Percentiles rank a stretch among this genome's conserved stretches.
Conservation (phyloP, 2,797 vertebrate genomes). For the Callimico goeldii region DNA sequence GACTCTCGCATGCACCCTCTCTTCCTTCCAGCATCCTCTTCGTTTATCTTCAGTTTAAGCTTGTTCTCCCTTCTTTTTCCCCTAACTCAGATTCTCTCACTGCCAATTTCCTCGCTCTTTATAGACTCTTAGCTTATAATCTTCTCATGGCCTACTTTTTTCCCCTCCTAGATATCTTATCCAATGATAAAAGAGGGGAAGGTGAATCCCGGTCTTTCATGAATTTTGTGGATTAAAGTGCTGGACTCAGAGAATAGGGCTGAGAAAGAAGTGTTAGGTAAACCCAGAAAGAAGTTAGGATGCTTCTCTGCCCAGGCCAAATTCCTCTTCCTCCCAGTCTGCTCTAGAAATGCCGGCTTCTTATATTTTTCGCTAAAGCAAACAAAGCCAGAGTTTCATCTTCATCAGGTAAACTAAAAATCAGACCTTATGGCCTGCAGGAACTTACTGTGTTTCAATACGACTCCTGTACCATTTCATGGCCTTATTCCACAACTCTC, state of each 20-base stretch:
- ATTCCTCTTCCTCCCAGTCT: not conserved
- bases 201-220: conserved; percentile 54
- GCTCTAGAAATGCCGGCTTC: not conserved
- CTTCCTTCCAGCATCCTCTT: not conserved
- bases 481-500: not conserved
- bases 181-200: conserved; percentile 63
- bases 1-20: rapidly evolving
- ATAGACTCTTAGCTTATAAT: conserved; percentile 64
- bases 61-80: not conserved
- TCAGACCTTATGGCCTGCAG: not conserved
- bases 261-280: not conserved
- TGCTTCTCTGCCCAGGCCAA: not conserved
- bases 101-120: conserved; percentile 56
- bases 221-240: conserved; percentile 55
- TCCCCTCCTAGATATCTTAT: conserved; percentile 55
- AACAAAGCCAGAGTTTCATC: not conserved
- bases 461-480: not conserved
- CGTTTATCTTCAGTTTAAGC: not conserved
- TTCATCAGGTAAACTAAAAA: not conserved
- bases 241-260: not conserved
- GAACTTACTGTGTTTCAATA: not conserved
- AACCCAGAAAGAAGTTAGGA: not conserved
- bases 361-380: not conserved
- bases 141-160: conserved; percentile 69
- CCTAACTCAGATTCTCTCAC: not conserved